Evolutionary conservation across 2,797 vertebrate genomes (phyloP), one percentile per base, ranked within the genome.

Genomic region (Rhadinocentrus ornatus): DNA sequence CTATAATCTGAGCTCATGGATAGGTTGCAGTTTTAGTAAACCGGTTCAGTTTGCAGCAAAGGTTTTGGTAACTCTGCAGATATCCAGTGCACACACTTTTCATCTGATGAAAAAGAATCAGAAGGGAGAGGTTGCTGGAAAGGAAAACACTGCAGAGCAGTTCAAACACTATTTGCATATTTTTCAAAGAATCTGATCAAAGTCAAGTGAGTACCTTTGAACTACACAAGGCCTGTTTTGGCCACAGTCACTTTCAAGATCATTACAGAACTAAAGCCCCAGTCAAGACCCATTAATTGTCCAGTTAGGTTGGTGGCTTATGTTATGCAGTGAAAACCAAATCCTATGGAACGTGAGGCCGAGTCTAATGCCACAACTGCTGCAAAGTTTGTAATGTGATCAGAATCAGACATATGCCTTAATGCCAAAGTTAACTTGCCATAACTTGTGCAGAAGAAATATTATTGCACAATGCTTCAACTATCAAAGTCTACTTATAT

Each of bases 41-140:
- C 8, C 5, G 20, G 41, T n/a, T 35, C 54, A 66, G 53, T 44
- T 29, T 24, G 32, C 18, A 22, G 39, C 39, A 58, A 57, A 67
- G 44, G 29, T 24, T 24, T n/a, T 27, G 44, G 53, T 22, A 57
- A 26, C 32, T 44, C 53, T 44, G 20, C 26, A 56, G 64, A 29
- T 54, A 56, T 69, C 9, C 58, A 69, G 52, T 35, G 44, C 56
- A 34, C 44, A 41, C 20, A 72, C 34, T 52, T 72, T 48, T 37
- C 44, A 39, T 46, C 18, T 29, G 22, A 15, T 26, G 16, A 63
- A 27, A 22, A 26, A 29, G 39, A 34, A 46, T 55, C 31, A 20
- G 2, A 48, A 13, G 54, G 48, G 44, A 0, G 55, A n/a, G 6
- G 34, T 39, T 65, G 7, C 1, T 10, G n/a, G 54, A 58, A 41